Percentiles rank a stretch among this genome's conserved stretches.
Evolutionary conservation across 2,797 vertebrate genomes (phyloP).

Genomic region (Alosa sapidissima): DNA sequence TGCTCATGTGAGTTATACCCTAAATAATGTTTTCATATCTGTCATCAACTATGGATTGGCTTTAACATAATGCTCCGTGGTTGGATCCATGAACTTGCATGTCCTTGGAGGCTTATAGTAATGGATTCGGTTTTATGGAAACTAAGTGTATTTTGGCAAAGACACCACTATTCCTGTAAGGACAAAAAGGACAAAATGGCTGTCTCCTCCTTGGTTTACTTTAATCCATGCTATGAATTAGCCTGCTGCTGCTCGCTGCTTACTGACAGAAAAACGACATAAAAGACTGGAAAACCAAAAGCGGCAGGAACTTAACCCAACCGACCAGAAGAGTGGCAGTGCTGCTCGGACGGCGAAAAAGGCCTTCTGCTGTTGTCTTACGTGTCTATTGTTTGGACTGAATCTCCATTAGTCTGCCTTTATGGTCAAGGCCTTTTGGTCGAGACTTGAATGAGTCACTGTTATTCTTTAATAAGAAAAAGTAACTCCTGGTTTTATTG

Average conservation of each 20-base stretch:
- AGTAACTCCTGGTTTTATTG: slow-evolving; percentile 29
- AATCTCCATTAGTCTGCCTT: slow-evolving; percentile 18
- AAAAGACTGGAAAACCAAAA: not conserved
- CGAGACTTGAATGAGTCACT: slow-evolving; percentile 21
- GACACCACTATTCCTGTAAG: not conserved
- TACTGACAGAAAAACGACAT: slow-evolving; percentile 5
- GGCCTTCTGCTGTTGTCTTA: not conserved
- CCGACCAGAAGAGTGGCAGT: not conserved
- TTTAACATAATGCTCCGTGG: not conserved
- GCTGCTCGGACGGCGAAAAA: not conserved
- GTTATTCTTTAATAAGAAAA: slow-evolving; percentile 30
- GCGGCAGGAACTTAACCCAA: not conserved
- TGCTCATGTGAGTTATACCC: not conserved
- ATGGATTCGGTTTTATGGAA: slow-evolving; percentile 26
- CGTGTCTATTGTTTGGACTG: slow-evolving; percentile 15
- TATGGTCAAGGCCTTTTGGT: slow-evolving; percentile 18
- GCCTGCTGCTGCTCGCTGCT: not conserved
- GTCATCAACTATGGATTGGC: not conserved
- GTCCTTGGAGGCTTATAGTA: slow-evolving; percentile 24
- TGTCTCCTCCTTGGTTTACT: not conserved
- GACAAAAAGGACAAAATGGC: slow-evolving; percentile 10
- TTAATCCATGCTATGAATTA: slow-evolving; percentile 11
- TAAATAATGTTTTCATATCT: slow-evolving; percentile 22
- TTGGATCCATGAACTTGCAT: slow-evolving; percentile 17
- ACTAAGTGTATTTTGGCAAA: slow-evolving; percentile 20